Base-by-base conservation (phyloP, 2,888 invertebrate species). In the Polyommatus iphigenia region DNA sequence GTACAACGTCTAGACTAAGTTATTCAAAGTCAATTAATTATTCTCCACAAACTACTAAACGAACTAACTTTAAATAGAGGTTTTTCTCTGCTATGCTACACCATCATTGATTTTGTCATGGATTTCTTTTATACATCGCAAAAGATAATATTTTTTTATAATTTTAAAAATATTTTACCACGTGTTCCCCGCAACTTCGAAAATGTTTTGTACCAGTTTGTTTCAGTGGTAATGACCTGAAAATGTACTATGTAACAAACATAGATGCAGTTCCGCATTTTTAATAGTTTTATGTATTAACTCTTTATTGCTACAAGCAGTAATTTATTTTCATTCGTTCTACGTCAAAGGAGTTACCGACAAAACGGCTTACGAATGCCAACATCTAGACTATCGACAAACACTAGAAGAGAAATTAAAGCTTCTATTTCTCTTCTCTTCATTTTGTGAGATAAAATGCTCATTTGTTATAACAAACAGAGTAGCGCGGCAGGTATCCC, bases 401-500 rank as follows among this genome's bases (percentile, higher is more conserved):
- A 67, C 32, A 67, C 18, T 54, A 54, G 15, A 18, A 50, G 54
- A 15, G 46, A 46, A 46, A 54, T 54, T 15, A 32, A 32, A 67
- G 3, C 29, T 32, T 32, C 29, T 29, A 15, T 67, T 62, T 24
- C n/a, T 29, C 1, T 67, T 67, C 62, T 24, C 32, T 67, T 18
- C 15, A 67, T 67, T 67, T 29, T 32, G 67, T 67, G 15, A 32
- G 67, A 67, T 67, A 67, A 67, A 67, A 67, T 67, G 67, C 67
- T 67, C 67, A 67, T 67, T 67, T 67, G 67, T 67, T 67, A 67
- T 32, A 67, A 32, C 67, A 67, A 67, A 67, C 18, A 62, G 62
- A 62, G 24, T 13, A 67, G 67, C 67, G 29, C 29, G 29, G 50
- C 77, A 77, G 76, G 76, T 79, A 76, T 72, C 78, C 18, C 50